Evolutionary conservation across 2,797 vertebrate genomes (phyloP), one percentile per base, ranked within the genome.

Genomic region (Paratrypauchen microcephalus): DNA sequence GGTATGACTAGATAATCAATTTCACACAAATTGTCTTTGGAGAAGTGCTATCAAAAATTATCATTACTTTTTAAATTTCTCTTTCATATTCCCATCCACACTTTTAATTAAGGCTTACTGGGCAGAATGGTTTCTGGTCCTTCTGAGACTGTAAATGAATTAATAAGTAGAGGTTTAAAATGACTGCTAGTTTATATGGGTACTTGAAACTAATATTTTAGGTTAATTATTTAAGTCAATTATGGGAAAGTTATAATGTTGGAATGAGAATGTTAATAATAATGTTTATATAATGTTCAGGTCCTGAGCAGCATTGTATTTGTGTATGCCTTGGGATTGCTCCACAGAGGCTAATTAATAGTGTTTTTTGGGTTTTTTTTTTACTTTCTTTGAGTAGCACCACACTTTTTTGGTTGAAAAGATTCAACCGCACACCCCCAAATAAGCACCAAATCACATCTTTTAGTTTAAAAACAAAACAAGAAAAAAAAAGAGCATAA

Each of bases 121-220:
- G 63, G 45, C 45, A 65, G 24, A 50, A 50, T 36, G 16, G 47
- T 50, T 47, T 64, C 30, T 30, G 8, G 18, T 28, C 4, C 45
- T 30, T 19, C 18, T n/a, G 45, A 65, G 47, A 47, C 36, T 64
- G 24, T 16, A 47, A 45, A 47, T 48, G 41, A 64, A 64, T 64
- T 47, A 26, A 64, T 47, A 64, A 47, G 58, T 45, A 45, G 41
- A 45, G 8, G 8, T 60, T 60, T 11, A 60, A 21, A 61, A 61
- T 67, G 75, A 70, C 62, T 15, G 1, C 56, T 65, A 41, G 72
- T 76, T 64, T 80, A 58, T 80, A 58, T 30, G 28, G 24, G 55
- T 24, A 57, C 13, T 57, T 57, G 57, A 59, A 45, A 59, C 21
- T 32, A 58, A 3, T 55, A 58, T 28, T 58, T 58, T 28, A 58